A percentile compares a stretch with the other conserved stretches of the same genome.
Conservation (phyloP, 1,140 invertebrate genomes). For the Aphelinus certus region DNA sequence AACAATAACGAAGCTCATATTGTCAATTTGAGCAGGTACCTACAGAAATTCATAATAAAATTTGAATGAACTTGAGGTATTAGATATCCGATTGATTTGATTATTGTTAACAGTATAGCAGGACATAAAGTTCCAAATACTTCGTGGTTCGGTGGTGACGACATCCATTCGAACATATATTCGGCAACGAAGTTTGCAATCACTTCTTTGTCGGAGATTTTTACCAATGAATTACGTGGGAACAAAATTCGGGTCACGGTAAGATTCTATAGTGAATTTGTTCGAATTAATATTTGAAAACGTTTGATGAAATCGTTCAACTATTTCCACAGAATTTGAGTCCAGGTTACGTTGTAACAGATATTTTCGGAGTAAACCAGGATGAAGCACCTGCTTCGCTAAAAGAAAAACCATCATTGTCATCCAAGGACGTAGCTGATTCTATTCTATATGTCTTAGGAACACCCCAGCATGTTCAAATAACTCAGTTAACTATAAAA, state of each 20-base stretch:
- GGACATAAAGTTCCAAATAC: constrained; percentile 56
- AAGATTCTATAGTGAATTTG: constrained; percentile 39
- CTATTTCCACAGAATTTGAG: constrained; percentile 48
- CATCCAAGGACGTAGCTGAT: constrained; percentile 55
- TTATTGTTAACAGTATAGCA: constrained; percentile 50
- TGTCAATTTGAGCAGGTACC: constrained; percentile 72
- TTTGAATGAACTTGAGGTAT: too few species aligned
- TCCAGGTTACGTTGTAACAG: constrained; percentile 45
- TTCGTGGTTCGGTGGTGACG: background rate
- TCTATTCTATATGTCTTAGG: constrained; percentile 53
- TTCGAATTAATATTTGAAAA: too few species aligned
- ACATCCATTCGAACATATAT: too few species aligned
- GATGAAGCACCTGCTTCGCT: background rate
- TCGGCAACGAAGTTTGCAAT: constrained; percentile 65
- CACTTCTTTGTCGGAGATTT: constrained; percentile 69
- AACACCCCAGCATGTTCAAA: constrained; percentile 56
- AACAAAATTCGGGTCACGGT: constrained; percentile 70
- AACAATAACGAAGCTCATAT: constrained; percentile 73
- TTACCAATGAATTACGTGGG: constrained; percentile 69
- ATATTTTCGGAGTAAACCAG: constrained; percentile 45
- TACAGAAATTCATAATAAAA: too few species aligned
- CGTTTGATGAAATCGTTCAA: background rate
- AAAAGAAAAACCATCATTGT: constrained; percentile 37
- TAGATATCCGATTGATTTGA: background rate
- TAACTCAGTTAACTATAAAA: constrained; percentile 61